Evolutionary conservation across 2,797 vertebrate genomes (phyloP).

Genomic region (Protonibea diacanthus): DNA sequence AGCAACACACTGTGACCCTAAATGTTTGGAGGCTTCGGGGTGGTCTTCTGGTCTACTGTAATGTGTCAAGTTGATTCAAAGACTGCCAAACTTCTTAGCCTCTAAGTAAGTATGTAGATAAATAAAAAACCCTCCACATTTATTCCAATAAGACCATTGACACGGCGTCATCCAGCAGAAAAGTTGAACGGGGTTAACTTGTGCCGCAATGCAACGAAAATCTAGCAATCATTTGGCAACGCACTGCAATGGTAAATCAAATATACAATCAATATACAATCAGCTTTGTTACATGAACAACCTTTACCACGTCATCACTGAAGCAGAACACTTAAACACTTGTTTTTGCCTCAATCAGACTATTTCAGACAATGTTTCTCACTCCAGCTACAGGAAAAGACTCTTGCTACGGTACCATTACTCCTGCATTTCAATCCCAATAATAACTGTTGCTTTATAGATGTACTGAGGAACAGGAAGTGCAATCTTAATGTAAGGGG

Average conservation of each 20-base stretch:
- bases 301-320: not conserved
- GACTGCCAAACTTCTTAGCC: not conserved
- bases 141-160: not conserved
- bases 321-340: not conserved
- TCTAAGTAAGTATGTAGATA: not conserved
- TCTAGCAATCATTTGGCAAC: not conserved
- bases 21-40: not conserved
- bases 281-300: not conserved
- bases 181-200: not conserved
- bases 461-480: not conserved
- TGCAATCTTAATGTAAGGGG: not conserved
- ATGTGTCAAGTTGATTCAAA: not conserved
- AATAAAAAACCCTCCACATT: not conserved
- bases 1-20: constrained; percentile 3
- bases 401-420: not conserved
- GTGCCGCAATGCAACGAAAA: not conserved
- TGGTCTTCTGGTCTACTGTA: not conserved
- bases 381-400: not conserved
- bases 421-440: not conserved
- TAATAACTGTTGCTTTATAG: not conserved
- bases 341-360: not conserved
- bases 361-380: not conserved
- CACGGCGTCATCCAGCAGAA: not conserved
- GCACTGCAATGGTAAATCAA: not conserved
- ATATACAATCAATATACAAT: not conserved